Conservation (phyloP, 2,888 invertebrate genomes). For the Lasioglossum oenotherae region DNA sequence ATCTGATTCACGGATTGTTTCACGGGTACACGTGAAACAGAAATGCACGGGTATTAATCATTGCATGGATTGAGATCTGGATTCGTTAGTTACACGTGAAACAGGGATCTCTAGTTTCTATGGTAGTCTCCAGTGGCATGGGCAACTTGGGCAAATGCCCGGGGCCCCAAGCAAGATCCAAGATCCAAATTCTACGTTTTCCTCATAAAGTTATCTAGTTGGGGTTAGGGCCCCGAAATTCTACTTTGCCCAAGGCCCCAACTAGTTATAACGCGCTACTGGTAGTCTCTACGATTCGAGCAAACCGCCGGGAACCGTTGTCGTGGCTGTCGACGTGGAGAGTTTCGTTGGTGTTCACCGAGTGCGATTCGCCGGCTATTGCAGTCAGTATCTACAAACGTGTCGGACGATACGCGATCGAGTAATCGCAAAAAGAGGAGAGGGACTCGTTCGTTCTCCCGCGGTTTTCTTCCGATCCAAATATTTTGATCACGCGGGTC, state of each 20-base stretch:
- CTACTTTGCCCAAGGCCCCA: no score
- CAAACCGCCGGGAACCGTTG: not conserved
- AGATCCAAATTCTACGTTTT: no score
- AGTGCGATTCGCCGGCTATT: constrained; percentile 17
- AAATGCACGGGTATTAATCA: no score
- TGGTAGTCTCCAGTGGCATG: not conserved
- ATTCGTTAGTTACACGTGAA: no score
- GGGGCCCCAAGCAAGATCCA: no score
- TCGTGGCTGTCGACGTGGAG: not conserved
- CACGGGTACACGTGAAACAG: no score
- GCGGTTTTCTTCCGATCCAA: not conserved
- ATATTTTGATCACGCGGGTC: not conserved
- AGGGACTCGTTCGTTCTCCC: not conserved
- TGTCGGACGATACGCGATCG: not conserved
- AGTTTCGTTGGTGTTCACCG: constrained; percentile 1
- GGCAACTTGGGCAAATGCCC: no score
- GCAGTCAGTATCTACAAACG: constrained; percentile 31
- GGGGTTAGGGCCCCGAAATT: no score
- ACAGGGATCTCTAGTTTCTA: not conserved
- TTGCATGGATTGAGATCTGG: no score
- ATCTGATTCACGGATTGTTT: no score
- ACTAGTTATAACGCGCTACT: no score
- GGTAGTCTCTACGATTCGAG: not conserved
- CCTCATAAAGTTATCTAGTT: no score
- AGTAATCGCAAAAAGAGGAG: not conserved